Conservation (phyloP, 1,140 invertebrate species). For the Schlechtendalia chinensis region DNA sequence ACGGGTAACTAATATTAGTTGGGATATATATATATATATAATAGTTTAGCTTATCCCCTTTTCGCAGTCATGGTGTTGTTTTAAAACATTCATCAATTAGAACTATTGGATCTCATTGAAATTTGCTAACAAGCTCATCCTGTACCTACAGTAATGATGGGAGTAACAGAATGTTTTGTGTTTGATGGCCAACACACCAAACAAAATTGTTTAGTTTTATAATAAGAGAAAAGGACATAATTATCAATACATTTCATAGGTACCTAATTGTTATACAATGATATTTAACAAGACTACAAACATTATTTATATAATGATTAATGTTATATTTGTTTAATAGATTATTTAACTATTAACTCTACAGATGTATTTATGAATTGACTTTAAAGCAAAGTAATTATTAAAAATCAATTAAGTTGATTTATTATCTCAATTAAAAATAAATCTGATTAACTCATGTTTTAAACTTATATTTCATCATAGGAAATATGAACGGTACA, state of each 20-base stretch:
- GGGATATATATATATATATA: neutral
- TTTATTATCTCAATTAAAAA: too few relatives aligned
- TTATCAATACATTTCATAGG: constrained; percentile 1
- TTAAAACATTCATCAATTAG: constrained; percentile 46
- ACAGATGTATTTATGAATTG: too few relatives aligned
- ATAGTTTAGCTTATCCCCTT: constrained; percentile 6
- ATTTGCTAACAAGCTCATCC: constrained; percentile 39
- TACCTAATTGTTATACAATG: neutral
- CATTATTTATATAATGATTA: neutral
- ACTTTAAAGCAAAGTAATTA: too few relatives aligned
- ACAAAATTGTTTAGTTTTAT: constrained; percentile 27
- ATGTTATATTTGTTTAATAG: too few relatives aligned
- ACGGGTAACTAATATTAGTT: constrained; percentile 6
- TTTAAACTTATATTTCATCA: too few relatives aligned
- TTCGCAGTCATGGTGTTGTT: constrained; percentile 35
- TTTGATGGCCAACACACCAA: neutral
- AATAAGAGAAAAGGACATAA: constrained; percentile 12
- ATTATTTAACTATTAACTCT: too few relatives aligned
- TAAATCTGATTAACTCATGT: too few relatives aligned
- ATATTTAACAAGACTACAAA: neutral
- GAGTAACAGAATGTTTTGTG: constrained; percentile 17
- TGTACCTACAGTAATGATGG: constrained; percentile 27
- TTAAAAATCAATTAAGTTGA: too few relatives aligned
- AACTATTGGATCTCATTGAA: constrained; percentile 46
- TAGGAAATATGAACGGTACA: too few relatives aligned